Evolutionary conservation across 2,113 vertebrate species (phyloP).

Genomic region (Diglossa brunneiventris): DNA sequence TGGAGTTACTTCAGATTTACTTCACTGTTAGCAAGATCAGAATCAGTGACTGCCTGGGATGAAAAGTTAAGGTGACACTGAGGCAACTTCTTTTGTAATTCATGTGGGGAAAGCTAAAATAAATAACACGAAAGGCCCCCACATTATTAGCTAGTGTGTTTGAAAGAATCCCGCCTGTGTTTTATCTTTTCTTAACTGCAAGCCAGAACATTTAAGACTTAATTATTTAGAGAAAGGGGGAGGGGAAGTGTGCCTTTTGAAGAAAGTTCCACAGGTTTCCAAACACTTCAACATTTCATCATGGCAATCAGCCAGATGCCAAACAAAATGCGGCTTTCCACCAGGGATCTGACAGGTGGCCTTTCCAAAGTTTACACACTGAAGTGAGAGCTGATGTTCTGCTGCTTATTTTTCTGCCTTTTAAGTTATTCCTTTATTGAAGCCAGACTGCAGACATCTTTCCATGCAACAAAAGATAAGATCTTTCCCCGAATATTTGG

Average conservation of each 20-base stretch:
- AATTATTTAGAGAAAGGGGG: constrained; percentile 57
- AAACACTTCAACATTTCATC: constrained; percentile 68
- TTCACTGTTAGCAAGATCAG: neutral
- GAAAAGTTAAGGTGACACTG: constrained; percentile 16
- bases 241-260: constrained; percentile 54
- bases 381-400: constrained; percentile 69
- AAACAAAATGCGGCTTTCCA: constrained; percentile 68
- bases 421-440: constrained; percentile 55
- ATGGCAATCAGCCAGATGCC: constrained; percentile 62
- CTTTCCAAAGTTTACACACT: constrained; percentile 69
- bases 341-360: constrained; percentile 69
- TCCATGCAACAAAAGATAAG: constrained; percentile 37
- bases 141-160: constrained; percentile 31
- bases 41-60: neutral
- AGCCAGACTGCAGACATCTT: constrained; percentile 52
- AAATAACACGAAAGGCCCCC: constrained; percentile 10
- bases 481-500: constrained; percentile 25
- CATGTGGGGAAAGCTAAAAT: constrained; percentile 31
- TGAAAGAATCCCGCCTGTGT: constrained; percentile 46
- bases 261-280: constrained; percentile 56
- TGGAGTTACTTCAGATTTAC: neutral
- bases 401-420: constrained; percentile 67
- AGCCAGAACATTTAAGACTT: constrained; percentile 55
- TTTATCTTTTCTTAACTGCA: constrained; percentile 57
- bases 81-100: constrained; percentile 30